A percentile compares a stretch with the other conserved stretches of the same genome.
phyloP scores from a whole-genome alignment of 2,888 invertebrate species.

The Oasisia sp. region DNA sequence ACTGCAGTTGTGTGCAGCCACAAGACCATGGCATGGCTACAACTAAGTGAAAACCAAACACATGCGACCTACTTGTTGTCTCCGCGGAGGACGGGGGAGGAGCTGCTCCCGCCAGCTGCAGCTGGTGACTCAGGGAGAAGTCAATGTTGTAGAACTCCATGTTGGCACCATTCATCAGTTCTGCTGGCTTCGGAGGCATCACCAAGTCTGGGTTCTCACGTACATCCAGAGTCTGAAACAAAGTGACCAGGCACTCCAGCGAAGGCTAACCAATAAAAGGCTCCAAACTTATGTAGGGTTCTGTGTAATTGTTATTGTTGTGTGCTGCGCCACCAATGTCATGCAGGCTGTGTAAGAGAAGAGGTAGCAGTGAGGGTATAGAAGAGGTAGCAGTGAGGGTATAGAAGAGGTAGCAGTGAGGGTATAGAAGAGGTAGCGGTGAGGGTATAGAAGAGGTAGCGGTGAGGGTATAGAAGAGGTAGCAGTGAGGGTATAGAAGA shows the following conservation, averaged over 20 bases:
- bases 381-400: too few species aligned
- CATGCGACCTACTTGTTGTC: neutral
- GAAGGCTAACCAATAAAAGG: too few species aligned
- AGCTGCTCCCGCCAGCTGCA: constrained; percentile 86
- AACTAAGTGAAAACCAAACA: neutral
- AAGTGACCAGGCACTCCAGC: neutral
- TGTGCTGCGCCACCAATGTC: too few species aligned
- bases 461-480: too few species aligned
- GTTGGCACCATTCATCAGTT: constrained; percentile 77
- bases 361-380: too few species aligned
- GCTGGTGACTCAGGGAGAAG: constrained; percentile 95
- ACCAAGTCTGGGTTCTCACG: constrained; percentile 92
- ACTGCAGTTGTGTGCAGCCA: neutral
- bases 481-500: too few species aligned
- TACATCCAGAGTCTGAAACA: constrained; percentile 78
- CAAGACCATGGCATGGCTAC: neutral
- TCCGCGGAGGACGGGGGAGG: neutral
- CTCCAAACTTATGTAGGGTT: too few species aligned
- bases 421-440: too few species aligned
- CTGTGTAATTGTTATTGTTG: too few species aligned
- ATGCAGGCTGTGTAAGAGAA: too few species aligned
- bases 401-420: too few species aligned
- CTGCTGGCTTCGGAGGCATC: constrained; percentile 95
- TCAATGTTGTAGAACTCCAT: constrained; percentile 94
- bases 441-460: too few species aligned